Evolutionary conservation across 1,140 invertebrate genomes (phyloP).

Genomic region (Zaprionus gabonicus): DNA sequence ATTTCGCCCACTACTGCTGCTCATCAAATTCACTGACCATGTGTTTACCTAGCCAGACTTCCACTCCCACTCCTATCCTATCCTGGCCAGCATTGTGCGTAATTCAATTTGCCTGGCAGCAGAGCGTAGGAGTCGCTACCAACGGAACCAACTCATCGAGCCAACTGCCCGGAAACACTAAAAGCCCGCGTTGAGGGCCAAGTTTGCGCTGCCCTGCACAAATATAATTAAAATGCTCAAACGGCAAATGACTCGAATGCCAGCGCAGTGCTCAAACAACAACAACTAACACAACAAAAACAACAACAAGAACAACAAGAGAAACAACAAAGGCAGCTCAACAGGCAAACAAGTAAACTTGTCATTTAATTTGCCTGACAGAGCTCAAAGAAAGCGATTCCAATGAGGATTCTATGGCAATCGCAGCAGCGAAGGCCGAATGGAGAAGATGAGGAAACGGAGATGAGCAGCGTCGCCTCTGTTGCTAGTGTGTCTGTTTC

Average conservation of each 20-base stretch:
- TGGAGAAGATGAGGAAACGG: background rate
- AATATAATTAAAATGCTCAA: slow-evolving; percentile 77
- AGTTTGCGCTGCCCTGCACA: slow-evolving; percentile 67
- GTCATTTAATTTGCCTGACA: slow-evolving; percentile 67
- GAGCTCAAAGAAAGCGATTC: slow-evolving; percentile 52
- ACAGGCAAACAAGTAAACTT: slow-evolving; percentile 55
- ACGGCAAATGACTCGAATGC: slow-evolving; percentile 49
- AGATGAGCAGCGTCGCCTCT: background rate
- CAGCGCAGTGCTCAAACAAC: slow-evolving; percentile 24
- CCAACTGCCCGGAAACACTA: slow-evolving; percentile 76
- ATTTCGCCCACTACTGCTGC: slow-evolving; percentile 6
- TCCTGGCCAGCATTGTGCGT: slow-evolving; percentile 56
- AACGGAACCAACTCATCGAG: background rate
- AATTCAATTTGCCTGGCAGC: slow-evolving; percentile 55
- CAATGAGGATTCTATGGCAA: slow-evolving; percentile 33
- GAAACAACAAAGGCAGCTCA: slow-evolving; percentile 37
- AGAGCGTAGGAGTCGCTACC: background rate
- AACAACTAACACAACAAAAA: slow-evolving; percentile 9
- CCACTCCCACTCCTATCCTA: background rate
- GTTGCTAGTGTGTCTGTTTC: slow-evolving; percentile 11
- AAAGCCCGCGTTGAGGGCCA: slow-evolving; percentile 52
- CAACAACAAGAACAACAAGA: too few relatives aligned
- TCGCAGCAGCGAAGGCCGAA: slow-evolving; percentile 12
- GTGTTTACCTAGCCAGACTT: slow-evolving; percentile 51
- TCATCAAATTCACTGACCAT: slow-evolving; percentile 49